Conservation (phyloP, 2,797 vertebrate genomes). For the Heterohyrax brucei region DNA sequence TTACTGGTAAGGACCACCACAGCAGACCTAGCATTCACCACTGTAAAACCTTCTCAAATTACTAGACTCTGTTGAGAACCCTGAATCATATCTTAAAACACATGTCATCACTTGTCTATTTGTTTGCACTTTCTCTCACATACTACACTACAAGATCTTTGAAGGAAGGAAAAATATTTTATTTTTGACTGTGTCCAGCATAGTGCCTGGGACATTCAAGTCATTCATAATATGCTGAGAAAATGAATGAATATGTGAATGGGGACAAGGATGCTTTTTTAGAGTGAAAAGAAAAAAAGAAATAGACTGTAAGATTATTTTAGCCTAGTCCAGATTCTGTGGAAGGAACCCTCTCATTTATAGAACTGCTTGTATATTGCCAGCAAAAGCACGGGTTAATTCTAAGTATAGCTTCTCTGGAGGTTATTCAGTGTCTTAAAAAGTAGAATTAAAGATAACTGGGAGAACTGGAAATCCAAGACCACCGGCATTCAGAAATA, state of each 20-base stretch:
- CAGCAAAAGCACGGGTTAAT: not conserved
- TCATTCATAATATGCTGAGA: not conserved
- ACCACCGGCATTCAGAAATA: not conserved
- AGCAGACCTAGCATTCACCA: not conserved
- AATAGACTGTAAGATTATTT: not conserved
- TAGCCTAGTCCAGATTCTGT: not conserved
- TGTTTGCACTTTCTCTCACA: not conserved
- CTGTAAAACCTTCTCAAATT: not conserved
- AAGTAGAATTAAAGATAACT: not conserved
- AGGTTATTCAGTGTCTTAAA: not conserved
- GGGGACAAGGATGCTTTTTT: not conserved
- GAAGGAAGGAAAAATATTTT: not conserved
- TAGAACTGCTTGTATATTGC: not conserved
- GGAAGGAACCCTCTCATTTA: not conserved
- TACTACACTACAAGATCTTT: not conserved
- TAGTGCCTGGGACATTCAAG: not conserved
- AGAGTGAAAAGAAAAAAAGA: not conserved
- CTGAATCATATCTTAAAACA: not conserved
- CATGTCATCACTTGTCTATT: not conserved
- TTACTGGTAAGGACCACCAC: not conserved
- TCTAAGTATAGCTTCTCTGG: not conserved
- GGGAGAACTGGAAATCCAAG: not conserved
- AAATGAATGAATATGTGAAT: not conserved
- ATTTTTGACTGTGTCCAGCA: not conserved
- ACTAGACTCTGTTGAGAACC: not conserved